phyloP scores from a whole-genome alignment of 1,140 invertebrate genomes.

The Sitophilus oryzae region DNA sequence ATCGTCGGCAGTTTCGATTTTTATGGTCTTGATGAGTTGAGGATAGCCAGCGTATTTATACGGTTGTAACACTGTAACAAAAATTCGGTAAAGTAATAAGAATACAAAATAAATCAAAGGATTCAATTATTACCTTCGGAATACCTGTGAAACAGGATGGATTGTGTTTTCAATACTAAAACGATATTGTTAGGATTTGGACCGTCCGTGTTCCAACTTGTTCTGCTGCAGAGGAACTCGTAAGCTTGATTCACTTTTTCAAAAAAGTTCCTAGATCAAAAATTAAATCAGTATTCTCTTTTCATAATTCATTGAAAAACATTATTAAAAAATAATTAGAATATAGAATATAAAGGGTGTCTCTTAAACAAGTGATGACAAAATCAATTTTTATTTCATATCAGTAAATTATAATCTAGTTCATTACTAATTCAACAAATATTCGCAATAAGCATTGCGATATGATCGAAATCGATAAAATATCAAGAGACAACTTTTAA shows the following conservation, averaged over 20 bases:
- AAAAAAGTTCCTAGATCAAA: conserved; percentile 72
- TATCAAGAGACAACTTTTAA: too few species aligned
- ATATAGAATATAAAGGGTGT: too few species aligned
- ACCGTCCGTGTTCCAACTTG: conserved; percentile 78
- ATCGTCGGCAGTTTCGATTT: conserved; percentile 89
- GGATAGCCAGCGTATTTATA: conserved; percentile 99
- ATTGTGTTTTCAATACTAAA: conserved; percentile 90
- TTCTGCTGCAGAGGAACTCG: conserved; percentile 94
- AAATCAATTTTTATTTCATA: too few species aligned
- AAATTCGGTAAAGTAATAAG: conserved; percentile 1
- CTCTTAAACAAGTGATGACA: too few species aligned
- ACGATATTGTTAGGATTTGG: conserved; percentile 96
- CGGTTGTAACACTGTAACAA: conserved; percentile 72
- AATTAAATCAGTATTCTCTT: conserved; percentile 3
- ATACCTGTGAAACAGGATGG: conserved; percentile 91
- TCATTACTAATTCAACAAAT: too few species aligned
- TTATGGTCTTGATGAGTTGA: conserved; percentile 93
- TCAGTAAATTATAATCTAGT: too few species aligned
- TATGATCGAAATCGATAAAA: too few species aligned
- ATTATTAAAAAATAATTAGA: too few species aligned
- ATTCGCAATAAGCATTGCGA: too few species aligned
- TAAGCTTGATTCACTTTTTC: conserved; percentile 94
- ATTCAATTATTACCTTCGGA: conserved; percentile 79
- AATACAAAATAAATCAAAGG: neutral
- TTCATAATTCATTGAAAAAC: too few species aligned